Evolutionary conservation across 2,797 vertebrate species (phyloP), one percentile per base, ranked within the genome.

Genomic region (Chelonia mydas): DNA sequence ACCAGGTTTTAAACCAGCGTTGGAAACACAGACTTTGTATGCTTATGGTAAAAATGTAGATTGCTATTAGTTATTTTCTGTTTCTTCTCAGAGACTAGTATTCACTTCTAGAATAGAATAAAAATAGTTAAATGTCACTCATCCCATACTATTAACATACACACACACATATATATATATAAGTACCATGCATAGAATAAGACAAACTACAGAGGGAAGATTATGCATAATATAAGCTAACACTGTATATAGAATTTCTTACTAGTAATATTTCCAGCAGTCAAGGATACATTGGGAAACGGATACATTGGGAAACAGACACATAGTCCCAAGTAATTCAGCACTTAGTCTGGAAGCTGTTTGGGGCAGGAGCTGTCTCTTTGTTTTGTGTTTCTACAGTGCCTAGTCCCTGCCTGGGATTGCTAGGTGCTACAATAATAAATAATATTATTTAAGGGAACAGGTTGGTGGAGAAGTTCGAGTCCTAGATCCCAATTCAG

Each of bases 221-320:
- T 50, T 3, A 61, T 85, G 27, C 28, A 31, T 80, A 90, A 92
- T 0, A 1, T 82, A 92, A 94, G 82, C 45, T 16, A 93, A 31
- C 5, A 7, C 11, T 87, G 90, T 86, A 19, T 90, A 59, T 33
- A 87, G 84, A 17, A 84, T 87, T 95, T 74, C 74, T 91, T 94
- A 84, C 57, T 81, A 0, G 0, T 92, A 82, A 93, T 84, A 68
- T 90, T 57, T 17, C 28, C 72, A 8, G 59, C 68, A 45, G 68
- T 12, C 37, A 23, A 72, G n/a, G n/a, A 72, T 72, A 10, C 37
- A 23, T 23, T 74, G 19, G 11, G 68, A 45, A 74, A 41, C 10
- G 25, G 37, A 27, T 10, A 23, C 68, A 74, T 25, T 74, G 19
- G 11, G 68, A 45, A 74, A 41, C 10, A 25, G 37, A 27, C 10